Percentiles rank a stretch among this genome's conserved stretches.
These are phyloP conservation scores for Caenorhabditis latens DNA, from an alignment of 1,140 invertebrate genomes.

Conservation along the genomic window DNA sequence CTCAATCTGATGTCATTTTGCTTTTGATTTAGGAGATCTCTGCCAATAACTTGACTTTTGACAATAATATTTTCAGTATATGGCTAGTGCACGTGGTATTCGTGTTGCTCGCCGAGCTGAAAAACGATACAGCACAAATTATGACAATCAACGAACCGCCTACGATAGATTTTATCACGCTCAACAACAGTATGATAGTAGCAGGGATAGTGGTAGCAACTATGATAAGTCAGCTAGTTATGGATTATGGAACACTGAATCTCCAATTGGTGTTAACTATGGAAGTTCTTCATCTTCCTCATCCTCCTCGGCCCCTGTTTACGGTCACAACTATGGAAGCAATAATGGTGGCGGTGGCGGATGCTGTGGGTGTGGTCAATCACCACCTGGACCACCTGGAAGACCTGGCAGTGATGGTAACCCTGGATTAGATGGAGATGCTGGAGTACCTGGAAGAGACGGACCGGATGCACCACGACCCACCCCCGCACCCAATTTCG, in stretches of 20 bases:
- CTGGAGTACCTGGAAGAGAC: constrained; percentile 27
- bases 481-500: not conserved
- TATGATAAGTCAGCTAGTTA: constrained; percentile 48
- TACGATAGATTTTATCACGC: constrained; percentile 41
- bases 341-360: not conserved
- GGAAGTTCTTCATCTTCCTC: constrained; percentile 24
- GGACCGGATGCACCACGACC: constrained; percentile 3
- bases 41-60: no score
- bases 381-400: constrained; percentile 17
- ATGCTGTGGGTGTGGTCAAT: constrained; percentile 40
- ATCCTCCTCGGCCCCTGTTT: constrained; percentile 13
- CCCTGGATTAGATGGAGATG: constrained; percentile 21
- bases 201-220: not conserved
- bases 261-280: not conserved
- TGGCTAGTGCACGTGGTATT: constrained; percentile 31
- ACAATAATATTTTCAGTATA: constrained; percentile 12
- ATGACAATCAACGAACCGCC: constrained; percentile 30
- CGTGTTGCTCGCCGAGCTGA: constrained; percentile 30
- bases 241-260: constrained; percentile 26
- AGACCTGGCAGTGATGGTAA: constrained; percentile 2
- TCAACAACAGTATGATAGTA: constrained; percentile 28
- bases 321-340: constrained; percentile 23
- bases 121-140: constrained; percentile 32
- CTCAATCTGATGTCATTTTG: constrained; percentile 1
- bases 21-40: no score